Conservation (phyloP, 2,888 invertebrate species). For the Synanthedon vespiformis region DNA sequence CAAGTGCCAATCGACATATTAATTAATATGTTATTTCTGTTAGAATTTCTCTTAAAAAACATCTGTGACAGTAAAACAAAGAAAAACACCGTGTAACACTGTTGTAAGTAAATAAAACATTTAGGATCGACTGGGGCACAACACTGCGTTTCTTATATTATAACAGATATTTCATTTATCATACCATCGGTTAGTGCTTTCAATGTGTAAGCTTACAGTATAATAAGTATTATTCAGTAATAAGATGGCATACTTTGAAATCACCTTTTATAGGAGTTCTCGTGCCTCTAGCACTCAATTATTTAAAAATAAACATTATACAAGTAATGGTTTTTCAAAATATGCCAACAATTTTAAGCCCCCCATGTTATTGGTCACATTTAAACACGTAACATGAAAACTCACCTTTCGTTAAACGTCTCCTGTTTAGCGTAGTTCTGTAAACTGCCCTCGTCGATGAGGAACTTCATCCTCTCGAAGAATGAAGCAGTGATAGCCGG, state of each 20-base stretch:
- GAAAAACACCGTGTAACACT: slow-evolving; percentile 50
- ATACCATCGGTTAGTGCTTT: slow-evolving; percentile 1
- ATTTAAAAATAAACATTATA: too few relatives aligned
- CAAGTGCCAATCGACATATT: slow-evolving; percentile 34
- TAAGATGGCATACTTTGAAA: slow-evolving; percentile 14
- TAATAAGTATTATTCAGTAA: slow-evolving; percentile 7
- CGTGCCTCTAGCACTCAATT: too few relatives aligned
- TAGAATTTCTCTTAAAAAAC: slow-evolving; percentile 6
- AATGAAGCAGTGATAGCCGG: slow-evolving; percentile 97
- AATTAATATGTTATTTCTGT: slow-evolving; percentile 8
- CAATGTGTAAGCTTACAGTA: neutral
- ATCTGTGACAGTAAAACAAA: slow-evolving; percentile 39
- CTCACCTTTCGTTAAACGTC: slow-evolving; percentile 98
- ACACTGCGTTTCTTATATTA: slow-evolving; percentile 76
- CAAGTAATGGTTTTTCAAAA: neutral
- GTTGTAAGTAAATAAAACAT: slow-evolving; percentile 62
- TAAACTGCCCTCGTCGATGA: slow-evolving; percentile 97
- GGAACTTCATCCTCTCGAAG: slow-evolving; percentile 97
- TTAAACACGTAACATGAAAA: slow-evolving; percentile 42
- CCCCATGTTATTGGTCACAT: slow-evolving; percentile 20
- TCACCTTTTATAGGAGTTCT: neutral
- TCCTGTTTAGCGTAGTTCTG: slow-evolving; percentile 97
- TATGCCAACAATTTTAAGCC: slow-evolving; percentile 5
- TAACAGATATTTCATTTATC: slow-evolving; percentile 23
- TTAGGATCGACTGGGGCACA: slow-evolving; percentile 82